Conservation (phyloP, 2,888 invertebrate genomes). For the Helicoverpa assulta region DNA sequence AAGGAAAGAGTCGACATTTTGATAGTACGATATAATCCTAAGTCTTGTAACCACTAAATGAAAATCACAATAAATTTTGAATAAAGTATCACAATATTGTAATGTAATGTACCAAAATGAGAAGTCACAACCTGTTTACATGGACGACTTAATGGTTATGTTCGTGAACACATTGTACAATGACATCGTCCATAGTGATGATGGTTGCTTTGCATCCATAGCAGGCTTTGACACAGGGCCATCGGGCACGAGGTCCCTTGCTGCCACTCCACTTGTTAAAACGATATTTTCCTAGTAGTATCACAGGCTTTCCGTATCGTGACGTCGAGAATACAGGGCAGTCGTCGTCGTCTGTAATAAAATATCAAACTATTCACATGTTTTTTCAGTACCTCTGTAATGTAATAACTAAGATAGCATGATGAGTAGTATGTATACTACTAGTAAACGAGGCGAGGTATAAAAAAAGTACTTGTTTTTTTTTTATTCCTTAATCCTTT, state of each 20-base stretch:
- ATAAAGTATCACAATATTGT: not conserved
- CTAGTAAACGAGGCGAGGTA: no score
- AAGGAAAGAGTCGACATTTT: not conserved
- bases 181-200: constrained; percentile 59
- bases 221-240: constrained; percentile 65
- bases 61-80: not conserved
- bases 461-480: no score
- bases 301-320: constrained; percentile 70
- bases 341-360: constrained; percentile 25
- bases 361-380: no score
- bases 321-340: constrained; percentile 57
- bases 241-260: constrained; percentile 55
- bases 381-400: no score
- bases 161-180: constrained; percentile 42
- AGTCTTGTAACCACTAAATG: no score
- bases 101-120: not conserved
- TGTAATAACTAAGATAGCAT: no score
- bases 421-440: no score
- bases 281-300: constrained; percentile 63
- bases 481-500: no score
- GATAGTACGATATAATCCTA: no score
- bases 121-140: constrained; percentile 11
- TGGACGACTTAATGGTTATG: constrained; percentile 53
- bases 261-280: constrained; percentile 62
- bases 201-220: constrained; percentile 64